Evolutionary conservation across 2,888 invertebrate species (phyloP).

Genomic region (Erebia ligea): DNA sequence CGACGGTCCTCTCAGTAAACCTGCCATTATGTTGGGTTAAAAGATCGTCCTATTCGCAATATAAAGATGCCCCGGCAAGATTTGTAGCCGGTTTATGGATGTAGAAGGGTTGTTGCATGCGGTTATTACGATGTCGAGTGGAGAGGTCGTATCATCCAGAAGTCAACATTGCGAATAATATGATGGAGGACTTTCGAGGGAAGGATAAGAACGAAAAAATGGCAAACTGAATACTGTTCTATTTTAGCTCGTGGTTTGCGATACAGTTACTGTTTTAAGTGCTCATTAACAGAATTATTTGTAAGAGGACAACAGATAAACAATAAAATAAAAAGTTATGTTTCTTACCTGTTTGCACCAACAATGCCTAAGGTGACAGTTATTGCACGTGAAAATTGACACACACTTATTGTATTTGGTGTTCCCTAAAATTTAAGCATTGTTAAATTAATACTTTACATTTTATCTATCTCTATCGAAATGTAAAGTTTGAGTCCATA

Average conservation of each 20-base stretch:
- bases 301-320: background rate
- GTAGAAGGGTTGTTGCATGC: conserved; percentile 80
- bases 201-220: conserved; percentile 63
- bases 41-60: conserved; percentile 77
- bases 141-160: conserved; percentile 77
- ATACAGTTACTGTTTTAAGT: conserved; percentile 34
- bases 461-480: background rate
- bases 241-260: conserved; percentile 34
- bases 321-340: background rate
- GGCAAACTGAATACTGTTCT: conserved; percentile 53
- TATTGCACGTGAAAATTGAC: too few relatives aligned
- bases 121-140: conserved; percentile 79
- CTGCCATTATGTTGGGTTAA: conserved; percentile 82
- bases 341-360: too few relatives aligned
- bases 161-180: conserved; percentile 77
- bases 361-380: too few relatives aligned
- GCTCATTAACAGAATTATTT: conserved; percentile 1
- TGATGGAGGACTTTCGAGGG: conserved; percentile 71
- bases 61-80: conserved; percentile 82
- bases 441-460: background rate
- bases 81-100: conserved; percentile 80
- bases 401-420: too few relatives aligned
- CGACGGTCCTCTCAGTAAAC: conserved; percentile 80
- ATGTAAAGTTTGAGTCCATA: background rate
- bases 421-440: too few relatives aligned